Evolutionary conservation across 2,797 vertebrate genomes (phyloP).

Genomic region (Aplochiton taeniatus): DNA sequence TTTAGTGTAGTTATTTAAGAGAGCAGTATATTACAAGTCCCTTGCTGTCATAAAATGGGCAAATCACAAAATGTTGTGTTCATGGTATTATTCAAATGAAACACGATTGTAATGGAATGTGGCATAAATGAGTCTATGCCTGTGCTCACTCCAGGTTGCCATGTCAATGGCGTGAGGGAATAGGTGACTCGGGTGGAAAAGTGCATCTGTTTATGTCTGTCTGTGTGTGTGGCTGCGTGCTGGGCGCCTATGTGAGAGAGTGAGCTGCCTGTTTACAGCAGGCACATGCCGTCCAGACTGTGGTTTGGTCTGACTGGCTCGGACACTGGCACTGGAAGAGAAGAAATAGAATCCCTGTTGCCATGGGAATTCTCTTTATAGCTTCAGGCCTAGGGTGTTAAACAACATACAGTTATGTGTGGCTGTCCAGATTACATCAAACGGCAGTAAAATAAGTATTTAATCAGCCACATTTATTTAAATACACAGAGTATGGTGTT

Average conservation of each 20-base stretch:
- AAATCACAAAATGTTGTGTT: not conserved
- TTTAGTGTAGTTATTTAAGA: no score
- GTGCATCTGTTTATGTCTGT: not conserved
- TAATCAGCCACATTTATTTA: no score
- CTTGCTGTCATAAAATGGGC: no score
- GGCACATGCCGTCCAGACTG: slow-evolving; percentile 2
- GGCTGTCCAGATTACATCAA: no score
- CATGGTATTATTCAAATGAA: not conserved
- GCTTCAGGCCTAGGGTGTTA: no score
- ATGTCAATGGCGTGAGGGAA: not conserved
- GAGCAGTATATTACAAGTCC: no score
- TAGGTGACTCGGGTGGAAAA: slow-evolving; percentile 13
- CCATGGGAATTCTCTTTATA: no score
- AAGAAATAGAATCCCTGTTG: no score
- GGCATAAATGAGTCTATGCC: not conserved
- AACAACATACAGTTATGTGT: no score
- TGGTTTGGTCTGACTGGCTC: not conserved
- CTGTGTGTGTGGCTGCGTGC: not conserved
- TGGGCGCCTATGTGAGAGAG: slow-evolving; percentile 7
- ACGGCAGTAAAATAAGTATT: no score
- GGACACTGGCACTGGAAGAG: not conserved
- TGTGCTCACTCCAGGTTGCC: not conserved
- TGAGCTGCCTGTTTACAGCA: slow-evolving; percentile 4
- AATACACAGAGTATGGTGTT: no score
- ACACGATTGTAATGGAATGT: not conserved